Percentiles rank a stretch among this genome's conserved stretches.
Conservation (phyloP, 2,113 vertebrate species). For the Gobio gobio region DNA sequence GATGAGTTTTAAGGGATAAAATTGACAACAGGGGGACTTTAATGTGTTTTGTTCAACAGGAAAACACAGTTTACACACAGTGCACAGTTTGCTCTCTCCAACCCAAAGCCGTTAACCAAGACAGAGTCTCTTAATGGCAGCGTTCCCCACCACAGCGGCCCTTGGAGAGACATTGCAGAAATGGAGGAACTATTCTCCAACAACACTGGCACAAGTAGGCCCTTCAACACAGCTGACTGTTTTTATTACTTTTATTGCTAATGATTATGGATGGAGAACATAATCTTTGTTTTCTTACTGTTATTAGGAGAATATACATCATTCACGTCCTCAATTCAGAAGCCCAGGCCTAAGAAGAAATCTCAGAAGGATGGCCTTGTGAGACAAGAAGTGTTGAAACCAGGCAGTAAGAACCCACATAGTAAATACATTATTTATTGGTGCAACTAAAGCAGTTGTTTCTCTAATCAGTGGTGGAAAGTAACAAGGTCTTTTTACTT, state of each 20-base stretch:
- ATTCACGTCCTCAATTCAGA: conserved; percentile 67
- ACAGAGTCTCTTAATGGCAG: conserved; percentile 62
- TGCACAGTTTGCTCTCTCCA: conserved; percentile 79
- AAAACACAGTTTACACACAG: conserved; percentile 61
- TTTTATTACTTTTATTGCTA: background rate
- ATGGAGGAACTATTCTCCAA: conserved; percentile 59
- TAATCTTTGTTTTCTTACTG: conserved; percentile 13
- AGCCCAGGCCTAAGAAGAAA: conserved; percentile 79
- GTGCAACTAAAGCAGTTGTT: background rate
- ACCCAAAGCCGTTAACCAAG: conserved; percentile 74
- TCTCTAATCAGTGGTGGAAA: no score
- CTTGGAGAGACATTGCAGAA: conserved; percentile 74
- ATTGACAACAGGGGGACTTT: background rate
- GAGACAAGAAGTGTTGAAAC: conserved; percentile 73
- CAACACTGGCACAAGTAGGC: conserved; percentile 67
- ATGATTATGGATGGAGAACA: background rate
- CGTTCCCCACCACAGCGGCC: conserved; percentile 63
- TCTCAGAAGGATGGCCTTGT: conserved; percentile 77
- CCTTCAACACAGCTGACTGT: conserved; percentile 21
- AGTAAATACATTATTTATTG: background rate
- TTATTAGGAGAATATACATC: conserved; percentile 74
- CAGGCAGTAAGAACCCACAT: conserved; percentile 75
- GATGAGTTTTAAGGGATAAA: no score
- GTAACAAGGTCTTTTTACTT: no score
- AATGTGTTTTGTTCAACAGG: conserved; percentile 49